phyloP scores from a whole-genome alignment of 2,113 vertebrate species.

The Poicephalus meyeri region DNA sequence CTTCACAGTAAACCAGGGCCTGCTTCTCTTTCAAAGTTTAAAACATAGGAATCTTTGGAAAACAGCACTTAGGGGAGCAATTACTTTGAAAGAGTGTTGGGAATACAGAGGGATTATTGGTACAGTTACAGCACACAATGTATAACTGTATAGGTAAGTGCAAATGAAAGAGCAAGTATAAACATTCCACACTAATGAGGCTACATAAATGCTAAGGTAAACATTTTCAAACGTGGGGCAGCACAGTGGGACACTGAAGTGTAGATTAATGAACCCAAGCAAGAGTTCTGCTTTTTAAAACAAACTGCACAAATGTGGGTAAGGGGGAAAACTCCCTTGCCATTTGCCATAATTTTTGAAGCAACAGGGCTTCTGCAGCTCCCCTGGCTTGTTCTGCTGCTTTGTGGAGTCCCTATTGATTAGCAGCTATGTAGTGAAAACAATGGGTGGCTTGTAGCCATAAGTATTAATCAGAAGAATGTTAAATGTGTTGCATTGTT shows the following conservation, averaged over 20 bases:
- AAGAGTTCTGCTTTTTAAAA: background rate
- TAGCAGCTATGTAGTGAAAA: background rate
- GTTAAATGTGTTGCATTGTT: slow-evolving; percentile 31
- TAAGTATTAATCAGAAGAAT: slow-evolving; percentile 39
- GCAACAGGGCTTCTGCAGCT: background rate
- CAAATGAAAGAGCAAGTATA: background rate
- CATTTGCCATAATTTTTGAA: background rate
- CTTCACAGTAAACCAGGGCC: background rate
- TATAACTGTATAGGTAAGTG: background rate
- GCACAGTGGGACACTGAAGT: background rate
- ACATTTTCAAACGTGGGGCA: background rate
- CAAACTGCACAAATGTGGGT: background rate
- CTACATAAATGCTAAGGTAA: slow-evolving; percentile 12
- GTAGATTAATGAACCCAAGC: background rate
- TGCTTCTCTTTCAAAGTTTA: slow-evolving; percentile 3
- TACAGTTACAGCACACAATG: background rate
- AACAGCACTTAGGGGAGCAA: background rate
- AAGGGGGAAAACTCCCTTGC: background rate
- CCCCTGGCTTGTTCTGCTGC: background rate
- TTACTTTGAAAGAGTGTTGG: background rate
- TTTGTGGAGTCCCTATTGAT: background rate
- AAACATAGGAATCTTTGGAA: background rate
- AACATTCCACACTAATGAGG: slow-evolving; percentile 20
- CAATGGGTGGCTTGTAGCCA: slow-evolving; percentile 35
- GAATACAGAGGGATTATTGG: background rate